Base-by-base conservation (phyloP, 2,113 vertebrate species). In the Myrmophylax atrothorax region DNA sequence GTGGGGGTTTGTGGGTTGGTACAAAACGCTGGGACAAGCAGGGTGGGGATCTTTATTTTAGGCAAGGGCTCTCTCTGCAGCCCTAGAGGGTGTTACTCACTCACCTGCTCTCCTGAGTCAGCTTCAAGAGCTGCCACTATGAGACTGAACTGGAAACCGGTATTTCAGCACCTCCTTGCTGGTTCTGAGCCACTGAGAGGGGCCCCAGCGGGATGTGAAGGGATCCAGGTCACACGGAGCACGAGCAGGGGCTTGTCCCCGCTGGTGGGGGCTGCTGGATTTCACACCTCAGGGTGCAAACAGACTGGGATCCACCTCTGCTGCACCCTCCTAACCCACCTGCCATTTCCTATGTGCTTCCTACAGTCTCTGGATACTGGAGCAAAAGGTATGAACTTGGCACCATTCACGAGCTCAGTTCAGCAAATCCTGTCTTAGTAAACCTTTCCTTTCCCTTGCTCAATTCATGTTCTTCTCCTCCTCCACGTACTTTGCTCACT, bases 331-430 rank as follows among this genome's bases (percentile, higher is more conserved):
- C 74, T 47, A 58, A 46, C 78, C 66, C 1, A 0, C 28, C 68
- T 53, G 84, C 35, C 62, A 1, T 14, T 40, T 52, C 84, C 74
- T 25, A 6, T 49, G 2, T 29, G 0, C 8, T 58, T 63, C 59
- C 76, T 25, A 0, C 38, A 0, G 46, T 38, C 70, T 62, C 37
- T 0, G 3, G 82, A 15, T 5, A 3, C 82, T 24, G 84, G 55
- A 96, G 60, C 44, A 35, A 42, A 63, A 97, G 95, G 92, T 96
- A 95, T 2, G 3, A 5, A 40, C 64, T 63, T 35, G 68, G 58
- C 44, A 59, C 33, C 9, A 2, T 17, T 38, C 40, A 18, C 0
- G 1, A 93, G 67, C 63, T 74, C 4, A 0, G 42, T 44, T 89
- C 31, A 28, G 64, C 75, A 78, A 59, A 63, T 47, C 59, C 28